Percentiles rank a stretch among this genome's conserved stretches.
These are phyloP conservation scores for Dolichallabes microphthalmus DNA, from an alignment of 2,113 vertebrate genomes.

Conservation along the genomic window DNA sequence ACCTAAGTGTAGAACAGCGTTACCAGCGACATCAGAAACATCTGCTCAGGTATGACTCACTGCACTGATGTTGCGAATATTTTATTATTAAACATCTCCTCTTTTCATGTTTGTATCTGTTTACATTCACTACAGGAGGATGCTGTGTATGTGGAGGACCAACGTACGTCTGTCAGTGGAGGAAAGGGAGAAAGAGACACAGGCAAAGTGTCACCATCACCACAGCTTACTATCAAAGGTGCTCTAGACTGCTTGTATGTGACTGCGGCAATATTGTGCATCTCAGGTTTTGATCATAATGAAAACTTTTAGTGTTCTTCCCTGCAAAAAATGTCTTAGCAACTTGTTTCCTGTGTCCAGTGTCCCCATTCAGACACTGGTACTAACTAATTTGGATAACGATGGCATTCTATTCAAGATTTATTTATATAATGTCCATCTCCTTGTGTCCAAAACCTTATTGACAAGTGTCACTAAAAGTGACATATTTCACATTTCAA, in stretches of 20 bases:
- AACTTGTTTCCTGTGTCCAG: neutral
- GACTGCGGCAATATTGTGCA: neutral
- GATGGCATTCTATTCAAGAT: neutral
- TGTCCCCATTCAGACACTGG: neutral
- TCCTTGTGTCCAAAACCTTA: neutral
- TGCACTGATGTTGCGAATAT: slow-evolving; percentile 10
- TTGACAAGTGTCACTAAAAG: slow-evolving; percentile 22
- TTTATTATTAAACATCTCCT: neutral
- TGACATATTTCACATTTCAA: slow-evolving; percentile 16
- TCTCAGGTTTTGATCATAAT: neutral
- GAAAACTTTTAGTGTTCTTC: neutral
- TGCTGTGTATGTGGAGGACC: slow-evolving; percentile 72
- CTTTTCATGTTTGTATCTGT: neutral
- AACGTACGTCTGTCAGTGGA: slow-evolving; percentile 57
- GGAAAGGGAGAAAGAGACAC: slow-evolving; percentile 55
- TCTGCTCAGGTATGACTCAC: slow-evolving; percentile 59
- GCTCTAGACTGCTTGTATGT: neutral
- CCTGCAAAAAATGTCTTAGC: neutral
- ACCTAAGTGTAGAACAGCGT: slow-evolving; percentile 52
- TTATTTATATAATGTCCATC: neutral
- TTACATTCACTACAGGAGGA: slow-evolving; percentile 59
- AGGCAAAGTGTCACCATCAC: slow-evolving; percentile 70
- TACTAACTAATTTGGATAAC: neutral
- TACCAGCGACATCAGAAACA: slow-evolving; percentile 46
- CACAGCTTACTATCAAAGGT: slow-evolving; percentile 76